phyloP scores from a whole-genome alignment of 1,140 invertebrate genomes.

The Battus philenor region DNA sequence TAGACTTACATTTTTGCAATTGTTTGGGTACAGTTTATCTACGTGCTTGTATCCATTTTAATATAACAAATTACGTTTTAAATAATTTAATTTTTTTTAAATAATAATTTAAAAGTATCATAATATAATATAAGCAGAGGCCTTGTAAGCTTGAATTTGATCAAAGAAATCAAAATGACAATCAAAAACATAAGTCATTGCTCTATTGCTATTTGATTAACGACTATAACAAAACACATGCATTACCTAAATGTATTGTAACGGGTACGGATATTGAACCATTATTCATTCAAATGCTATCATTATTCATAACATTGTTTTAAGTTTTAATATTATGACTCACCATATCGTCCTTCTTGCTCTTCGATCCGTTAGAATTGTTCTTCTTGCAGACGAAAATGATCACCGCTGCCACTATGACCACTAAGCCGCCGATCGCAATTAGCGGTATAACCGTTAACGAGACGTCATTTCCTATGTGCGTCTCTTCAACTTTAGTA shows the following conservation, averaged over 20 bases:
- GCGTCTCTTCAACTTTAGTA: constrained; percentile 30
- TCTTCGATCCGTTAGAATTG: constrained; percentile 35
- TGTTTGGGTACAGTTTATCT: too few relatives aligned
- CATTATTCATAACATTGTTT: constrained; percentile 4
- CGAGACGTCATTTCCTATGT: constrained; percentile 36
- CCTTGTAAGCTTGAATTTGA: too few relatives aligned
- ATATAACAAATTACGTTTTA: too few relatives aligned
- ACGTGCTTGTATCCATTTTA: too few relatives aligned
- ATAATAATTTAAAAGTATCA: too few relatives aligned
- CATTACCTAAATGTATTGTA: constrained; percentile 7
- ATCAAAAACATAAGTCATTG: too few relatives aligned
- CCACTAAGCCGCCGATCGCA: constrained; percentile 51
- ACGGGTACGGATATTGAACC: constrained; percentile 2
- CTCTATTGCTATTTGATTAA: neutral
- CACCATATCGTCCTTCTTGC: constrained; percentile 67
- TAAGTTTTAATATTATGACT: constrained; percentile 23
- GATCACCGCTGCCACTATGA: constrained; percentile 58
- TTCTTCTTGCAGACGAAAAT: constrained; percentile 63
- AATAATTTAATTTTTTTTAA: too few relatives aligned
- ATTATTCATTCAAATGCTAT: constrained; percentile 10
- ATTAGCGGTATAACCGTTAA: constrained; percentile 57
- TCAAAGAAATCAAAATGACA: too few relatives aligned
- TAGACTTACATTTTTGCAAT: too few relatives aligned
- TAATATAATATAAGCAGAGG: too few relatives aligned
- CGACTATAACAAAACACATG: neutral